These are phyloP conservation scores for Sakesphorus luctuosus DNA, from an alignment of 2,113 vertebrate genomes.

Conservation along the genomic window DNA sequence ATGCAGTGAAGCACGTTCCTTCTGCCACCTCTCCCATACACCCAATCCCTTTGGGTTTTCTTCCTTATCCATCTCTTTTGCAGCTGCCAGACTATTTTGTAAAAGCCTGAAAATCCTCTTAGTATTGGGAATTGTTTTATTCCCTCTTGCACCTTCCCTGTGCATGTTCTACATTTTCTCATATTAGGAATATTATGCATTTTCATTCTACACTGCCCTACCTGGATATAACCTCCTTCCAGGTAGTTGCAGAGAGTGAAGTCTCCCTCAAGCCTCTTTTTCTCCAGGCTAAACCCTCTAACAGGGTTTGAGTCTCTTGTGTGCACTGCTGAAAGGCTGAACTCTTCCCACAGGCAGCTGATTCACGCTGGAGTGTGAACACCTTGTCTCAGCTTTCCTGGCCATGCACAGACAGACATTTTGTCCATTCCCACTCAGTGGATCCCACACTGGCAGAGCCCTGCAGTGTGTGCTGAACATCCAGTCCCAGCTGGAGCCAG, in stretches of 20 bases:
- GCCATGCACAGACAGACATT: accelerated
- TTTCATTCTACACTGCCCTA: neutral
- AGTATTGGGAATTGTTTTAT: neutral
- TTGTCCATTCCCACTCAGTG: accelerated
- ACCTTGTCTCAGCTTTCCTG: neutral
- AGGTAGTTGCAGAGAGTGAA: neutral
- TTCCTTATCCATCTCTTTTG: neutral
- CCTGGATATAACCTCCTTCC: neutral
- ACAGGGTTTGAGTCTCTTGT: neutral
- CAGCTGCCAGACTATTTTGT: neutral
- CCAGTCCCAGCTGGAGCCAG: neutral
- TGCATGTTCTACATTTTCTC: neutral
- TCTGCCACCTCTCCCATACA: neutral
- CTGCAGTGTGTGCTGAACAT: neutral
- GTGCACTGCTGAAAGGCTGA: neutral
- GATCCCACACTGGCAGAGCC: accelerated
- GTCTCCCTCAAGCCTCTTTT: neutral
- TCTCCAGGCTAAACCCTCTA: neutral
- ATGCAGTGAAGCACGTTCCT: neutral
- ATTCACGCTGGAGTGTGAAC: neutral
- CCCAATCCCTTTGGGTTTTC: neutral
- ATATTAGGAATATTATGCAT: accelerated
- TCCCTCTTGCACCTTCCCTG: neutral
- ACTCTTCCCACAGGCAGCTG: neutral
- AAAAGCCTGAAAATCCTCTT: neutral